Percentiles rank a stretch among this genome's conserved stretches.
These are phyloP conservation scores for Diogma glabrata DNA, from an alignment of 2,888 invertebrate species.

Conservation along the genomic window DNA sequence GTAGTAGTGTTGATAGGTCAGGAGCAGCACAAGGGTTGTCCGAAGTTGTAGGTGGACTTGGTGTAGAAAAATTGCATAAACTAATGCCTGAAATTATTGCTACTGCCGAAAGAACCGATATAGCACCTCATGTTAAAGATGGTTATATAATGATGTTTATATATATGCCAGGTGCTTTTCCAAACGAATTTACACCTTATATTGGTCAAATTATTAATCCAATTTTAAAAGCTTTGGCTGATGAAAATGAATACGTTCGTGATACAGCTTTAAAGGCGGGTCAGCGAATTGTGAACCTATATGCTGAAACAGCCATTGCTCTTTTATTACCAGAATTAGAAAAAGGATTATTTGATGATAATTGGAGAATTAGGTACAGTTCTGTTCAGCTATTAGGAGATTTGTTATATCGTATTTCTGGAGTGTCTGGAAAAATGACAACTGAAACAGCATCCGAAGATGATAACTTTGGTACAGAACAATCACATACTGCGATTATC, in stretches of 20 bases:
- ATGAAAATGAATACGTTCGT: conserved; percentile 97
- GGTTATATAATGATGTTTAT: conserved; percentile 99
- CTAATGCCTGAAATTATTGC: conserved; percentile 95
- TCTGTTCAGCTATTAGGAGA: conserved; percentile 94
- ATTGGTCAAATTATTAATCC: conserved; percentile 95
- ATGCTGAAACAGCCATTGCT: conserved; percentile 90
- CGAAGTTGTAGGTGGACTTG: conserved; percentile 93
- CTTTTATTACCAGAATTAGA: conserved; percentile 88
- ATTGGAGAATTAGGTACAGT: conserved; percentile 94
- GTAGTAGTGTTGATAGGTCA: conserved; percentile 88
- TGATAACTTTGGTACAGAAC: conserved; percentile 97
- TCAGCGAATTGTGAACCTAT: conserved; percentile 90
- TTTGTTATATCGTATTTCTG: conserved; percentile 89
- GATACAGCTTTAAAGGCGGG: conserved; percentile 96
- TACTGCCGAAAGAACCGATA: conserved; percentile 84
- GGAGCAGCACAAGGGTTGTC: conserved; percentile 96
- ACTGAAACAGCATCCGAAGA: conserved; percentile 97
- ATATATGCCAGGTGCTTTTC: conserved; percentile 96
- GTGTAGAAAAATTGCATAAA: conserved; percentile 87
- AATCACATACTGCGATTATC: conserved; percentile 85
- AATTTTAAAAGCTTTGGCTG: conserved; percentile 91
- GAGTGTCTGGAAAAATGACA: conserved; percentile 97
- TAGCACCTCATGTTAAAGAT: conserved; percentile 94
- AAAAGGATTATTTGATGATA: conserved; percentile 90
- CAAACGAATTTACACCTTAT: conserved; percentile 88